Base-by-base conservation (phyloP, 2,113 vertebrate species). In the Notiomystis cincta region DNA sequence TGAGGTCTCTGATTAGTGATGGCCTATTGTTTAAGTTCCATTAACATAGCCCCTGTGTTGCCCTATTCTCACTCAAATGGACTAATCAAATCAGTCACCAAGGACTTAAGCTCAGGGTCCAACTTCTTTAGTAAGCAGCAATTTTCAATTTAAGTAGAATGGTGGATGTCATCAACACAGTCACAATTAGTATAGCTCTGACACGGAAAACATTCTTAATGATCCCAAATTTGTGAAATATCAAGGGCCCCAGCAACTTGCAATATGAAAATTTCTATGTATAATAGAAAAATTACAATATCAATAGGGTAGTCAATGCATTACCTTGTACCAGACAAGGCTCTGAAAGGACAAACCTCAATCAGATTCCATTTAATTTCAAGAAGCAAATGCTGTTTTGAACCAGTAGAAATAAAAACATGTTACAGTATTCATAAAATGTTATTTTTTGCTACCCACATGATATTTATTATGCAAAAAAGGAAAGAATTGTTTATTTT, bases 1-100 rank as follows among this genome's bases (percentile, higher is more conserved):
- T 98, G 98, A 98, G 98, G 98, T 98, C 98, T 98, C 98, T 99
- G 98, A 99, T 99, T 99, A 99, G 99, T 98, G 98, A 99, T 98
- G 98, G 98, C 98, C 98, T 98, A 98, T 99, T 99, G 98, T 99
- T 98, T 99, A 96, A 95, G 96, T 97, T 97, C 97, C 98, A 98
- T 98, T 98, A 98, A 98, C 97, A 98, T 98, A 98, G 98, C 97
- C 98, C 98, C 98, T 98, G 94, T 98, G 97, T 98, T 98, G 97
- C 97, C 98, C 97, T 98, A 97, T 98, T 98, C 95, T 97, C 97
- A 98, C 98, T 98, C 95, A 96, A 98, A 97, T 97, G 97, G 97
- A 98, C 98, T 98, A 98, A 98, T 99, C 98, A 98, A 98, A 98
- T 98, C 97, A 97, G 98, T 98, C 98, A 98, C 98, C 95, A 96